phyloP scores from a whole-genome alignment of 2,113 vertebrate species.

The Paedocypris sp. region DNA sequence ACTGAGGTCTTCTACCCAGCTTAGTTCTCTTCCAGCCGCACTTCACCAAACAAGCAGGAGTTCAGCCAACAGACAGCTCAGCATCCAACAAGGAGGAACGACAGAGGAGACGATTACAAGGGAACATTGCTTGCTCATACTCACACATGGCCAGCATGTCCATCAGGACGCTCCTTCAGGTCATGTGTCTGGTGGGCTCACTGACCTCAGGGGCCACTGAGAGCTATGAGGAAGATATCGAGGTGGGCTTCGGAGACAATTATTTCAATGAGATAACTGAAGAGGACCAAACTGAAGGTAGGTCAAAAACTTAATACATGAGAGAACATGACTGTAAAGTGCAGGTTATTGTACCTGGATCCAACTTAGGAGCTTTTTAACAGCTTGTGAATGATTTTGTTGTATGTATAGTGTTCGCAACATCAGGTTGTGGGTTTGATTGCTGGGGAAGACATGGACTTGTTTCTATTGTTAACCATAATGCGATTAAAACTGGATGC shows the following conservation, averaged over 20 bases:
- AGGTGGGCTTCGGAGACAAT: conserved; percentile 61
- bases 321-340: background rate
- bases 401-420: too few species aligned
- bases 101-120: conserved; percentile 3
- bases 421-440: too few species aligned
- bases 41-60: conserved; percentile 36
- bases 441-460: too few species aligned
- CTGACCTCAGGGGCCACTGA: conserved; percentile 41
- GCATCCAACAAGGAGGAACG: conserved; percentile 40
- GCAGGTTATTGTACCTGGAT: too few species aligned
- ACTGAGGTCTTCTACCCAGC: conserved; percentile 27
- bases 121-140: background rate
- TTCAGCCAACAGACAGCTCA: conserved; percentile 55
- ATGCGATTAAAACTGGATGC: too few species aligned
- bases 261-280: conserved; percentile 66
- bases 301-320: conserved; percentile 33
- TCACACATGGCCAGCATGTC: conserved; percentile 46
- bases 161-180: conserved; percentile 45
- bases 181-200: conserved; percentile 48
- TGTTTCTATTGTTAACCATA: too few species aligned
- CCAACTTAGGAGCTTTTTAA: too few species aligned
- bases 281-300: conserved; percentile 40
- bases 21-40: conserved; percentile 33
- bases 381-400: too few species aligned
- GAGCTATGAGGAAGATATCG: conserved; percentile 53